A percentile compares a stretch with the other conserved stretches of the same genome.
These are phyloP conservation scores for Eulemur coronatus DNA, from an alignment of 2,797 vertebrate species.

Conservation along the genomic window DNA sequence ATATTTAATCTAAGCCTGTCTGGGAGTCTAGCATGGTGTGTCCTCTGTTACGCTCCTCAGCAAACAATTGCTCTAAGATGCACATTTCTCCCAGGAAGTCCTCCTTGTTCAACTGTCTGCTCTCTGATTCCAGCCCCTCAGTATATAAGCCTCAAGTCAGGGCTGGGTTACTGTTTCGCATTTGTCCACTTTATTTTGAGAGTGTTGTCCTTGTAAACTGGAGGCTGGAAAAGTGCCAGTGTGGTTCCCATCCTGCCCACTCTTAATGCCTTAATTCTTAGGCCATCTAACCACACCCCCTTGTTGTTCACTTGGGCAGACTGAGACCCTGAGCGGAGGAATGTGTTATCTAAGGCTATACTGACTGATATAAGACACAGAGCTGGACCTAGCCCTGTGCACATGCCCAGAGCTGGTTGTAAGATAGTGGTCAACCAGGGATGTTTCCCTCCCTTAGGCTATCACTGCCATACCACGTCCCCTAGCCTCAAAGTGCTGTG, in stretches of 20 bases:
- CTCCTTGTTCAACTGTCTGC: background rate
- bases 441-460: background rate
- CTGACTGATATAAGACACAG: fast-evolving
- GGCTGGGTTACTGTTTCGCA: background rate
- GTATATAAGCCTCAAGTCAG: fast-evolving
- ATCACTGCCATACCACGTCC: no score
- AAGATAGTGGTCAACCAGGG: background rate
- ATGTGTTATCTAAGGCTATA: background rate
- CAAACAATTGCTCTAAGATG: background rate
- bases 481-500: background rate
- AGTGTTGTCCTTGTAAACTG: background rate
- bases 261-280: background rate
- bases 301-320: background rate
- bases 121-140: background rate
- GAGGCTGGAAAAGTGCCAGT: background rate
- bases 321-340: background rate
- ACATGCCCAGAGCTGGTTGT: background rate
- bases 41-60: background rate
- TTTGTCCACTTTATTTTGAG: background rate
- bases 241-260: no score
- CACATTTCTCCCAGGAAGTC: background rate
- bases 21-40: background rate
- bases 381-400: background rate
- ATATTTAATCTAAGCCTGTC: background rate
- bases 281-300: background rate